Percentiles rank a stretch among this genome's conserved stretches.
These are phyloP conservation scores for Perognathus longimembris DNA, from an alignment of 2,113 vertebrate species.

Conservation along the genomic window DNA sequence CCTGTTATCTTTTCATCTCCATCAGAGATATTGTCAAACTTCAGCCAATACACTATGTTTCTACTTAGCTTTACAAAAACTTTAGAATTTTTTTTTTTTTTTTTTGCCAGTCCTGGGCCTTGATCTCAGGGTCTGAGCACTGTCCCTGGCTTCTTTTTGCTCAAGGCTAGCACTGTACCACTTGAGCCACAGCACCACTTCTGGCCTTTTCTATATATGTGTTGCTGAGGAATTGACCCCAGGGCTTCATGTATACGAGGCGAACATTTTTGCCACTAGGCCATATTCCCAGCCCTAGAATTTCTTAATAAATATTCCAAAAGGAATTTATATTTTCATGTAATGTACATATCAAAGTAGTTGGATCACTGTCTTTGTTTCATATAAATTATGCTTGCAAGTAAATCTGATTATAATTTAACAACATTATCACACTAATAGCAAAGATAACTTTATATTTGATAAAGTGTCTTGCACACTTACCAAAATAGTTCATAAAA, in stretches of 20 bases:
- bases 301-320: conserved; percentile 44
- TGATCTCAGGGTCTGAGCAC: too few relatives aligned
- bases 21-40: conserved; percentile 28
- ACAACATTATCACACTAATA: background rate
- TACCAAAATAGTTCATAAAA: conserved; percentile 39
- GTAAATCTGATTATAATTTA: conserved; percentile 39
- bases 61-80: background rate
- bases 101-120: too few relatives aligned
- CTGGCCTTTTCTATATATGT: too few relatives aligned
- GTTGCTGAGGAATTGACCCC: too few relatives aligned
- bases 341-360: conserved; percentile 17
- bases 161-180: too few relatives aligned
- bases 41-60: background rate
- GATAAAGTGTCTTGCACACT: background rate
- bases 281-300: too few relatives aligned
- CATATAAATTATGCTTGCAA: conserved; percentile 41
- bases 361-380: conserved; percentile 32
- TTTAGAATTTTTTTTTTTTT: conserved; percentile 46
- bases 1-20: background rate
- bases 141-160: too few relatives aligned
- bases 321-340: conserved; percentile 47
- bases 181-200: too few relatives aligned
- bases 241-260: too few relatives aligned
- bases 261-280: too few relatives aligned
- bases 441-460: conserved; percentile 24